Conservation (phyloP, 2,888 invertebrate genomes). For the Spodoptera exigua region DNA sequence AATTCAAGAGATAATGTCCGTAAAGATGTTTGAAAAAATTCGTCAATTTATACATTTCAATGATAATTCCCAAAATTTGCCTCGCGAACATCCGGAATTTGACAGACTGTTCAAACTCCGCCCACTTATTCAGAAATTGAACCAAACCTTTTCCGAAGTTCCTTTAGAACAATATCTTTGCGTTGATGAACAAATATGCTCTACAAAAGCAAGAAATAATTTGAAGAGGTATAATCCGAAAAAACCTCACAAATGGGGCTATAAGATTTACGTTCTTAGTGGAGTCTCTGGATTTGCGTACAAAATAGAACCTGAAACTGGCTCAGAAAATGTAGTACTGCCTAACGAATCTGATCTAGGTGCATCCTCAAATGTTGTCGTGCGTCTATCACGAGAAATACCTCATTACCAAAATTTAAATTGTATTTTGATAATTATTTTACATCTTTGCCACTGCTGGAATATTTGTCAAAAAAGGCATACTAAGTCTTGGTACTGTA, state of each 20-base stretch:
- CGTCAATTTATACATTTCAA: conserved; percentile 30
- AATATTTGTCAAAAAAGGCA: conserved; percentile 16
- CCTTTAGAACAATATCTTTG: conserved; percentile 37
- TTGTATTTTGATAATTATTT: too few species aligned
- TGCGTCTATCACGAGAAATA: conserved; percentile 61
- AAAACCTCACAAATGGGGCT: conserved; percentile 71
- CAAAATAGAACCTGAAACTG: conserved; percentile 65
- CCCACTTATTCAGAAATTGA: conserved; percentile 23
- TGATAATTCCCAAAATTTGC: conserved; percentile 28
- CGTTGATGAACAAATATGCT: conserved; percentile 59
- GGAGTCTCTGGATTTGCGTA: conserved; percentile 59
- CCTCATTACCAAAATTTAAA: conserved; percentile 59
- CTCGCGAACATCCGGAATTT: conserved; percentile 23
- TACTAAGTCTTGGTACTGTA: too few species aligned
- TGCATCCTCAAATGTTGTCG: conserved; percentile 62
- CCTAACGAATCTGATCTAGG: conserved; percentile 60
- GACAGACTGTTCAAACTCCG: conserved; percentile 35
- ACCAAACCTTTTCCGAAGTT: conserved; percentile 19
- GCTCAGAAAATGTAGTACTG: conserved; percentile 55
- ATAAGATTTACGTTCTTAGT: conserved; percentile 53
- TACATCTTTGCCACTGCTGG: conserved; percentile 20
- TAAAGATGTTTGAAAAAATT: conserved; percentile 22
- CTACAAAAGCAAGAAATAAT: conserved; percentile 44
- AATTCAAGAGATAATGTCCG: conserved; percentile 12
- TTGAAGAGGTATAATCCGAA: conserved; percentile 66